Base-by-base conservation (phyloP, 2,888 invertebrate species). In the Eutolmus rufibarbis region DNA sequence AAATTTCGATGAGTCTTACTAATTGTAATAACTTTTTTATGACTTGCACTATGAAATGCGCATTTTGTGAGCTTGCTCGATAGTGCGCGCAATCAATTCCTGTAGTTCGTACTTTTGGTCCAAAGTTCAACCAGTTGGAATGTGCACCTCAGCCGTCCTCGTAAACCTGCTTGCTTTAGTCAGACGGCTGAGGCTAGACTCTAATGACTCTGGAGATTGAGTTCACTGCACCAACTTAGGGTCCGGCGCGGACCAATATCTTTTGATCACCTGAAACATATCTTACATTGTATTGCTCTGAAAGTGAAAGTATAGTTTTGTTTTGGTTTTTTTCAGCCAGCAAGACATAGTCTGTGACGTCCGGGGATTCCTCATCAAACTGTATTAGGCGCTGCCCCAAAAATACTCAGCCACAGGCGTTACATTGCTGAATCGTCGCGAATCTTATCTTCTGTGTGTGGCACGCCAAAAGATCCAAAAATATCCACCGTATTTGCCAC, bases 291-390 rank as follows among this genome's bases (percentile, higher is more conserved):
- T 12, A 66, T 79, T 51, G n/a, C 31, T 34, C 51, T 7, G 31
- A 79, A 51, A 79, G 79, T 79, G 79, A 79, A 79, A 79, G 79
- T 79, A 8, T 14, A 9, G 16, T 51, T 28, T 46, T 40, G 12
- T 40, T 40, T 40, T 12, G 9, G 43, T 46, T 14, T 46, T 43
- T 46, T 37, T 37, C 57, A 8, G 8, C 57, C 56, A 66, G n/a
- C 40, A 40, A 43, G 16, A n/a, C 7, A 2, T 40, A 28, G 23
- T 40, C 43, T 31, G 85, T 86, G 86, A 86, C 86, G 86, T 86
- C 19, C 51, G 86, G 86, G 86, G 46, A 86, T 86, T 74, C 86
- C 86, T 76, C 40, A 23, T 23, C 9, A 37, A 19, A 46, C 57
- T 66, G 16, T 57, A 81, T 79, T 79, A 84, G 66, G 66, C 66